Conservation (phyloP, 2,797 vertebrate species). For the Sylvilagus floridanus region DNA sequence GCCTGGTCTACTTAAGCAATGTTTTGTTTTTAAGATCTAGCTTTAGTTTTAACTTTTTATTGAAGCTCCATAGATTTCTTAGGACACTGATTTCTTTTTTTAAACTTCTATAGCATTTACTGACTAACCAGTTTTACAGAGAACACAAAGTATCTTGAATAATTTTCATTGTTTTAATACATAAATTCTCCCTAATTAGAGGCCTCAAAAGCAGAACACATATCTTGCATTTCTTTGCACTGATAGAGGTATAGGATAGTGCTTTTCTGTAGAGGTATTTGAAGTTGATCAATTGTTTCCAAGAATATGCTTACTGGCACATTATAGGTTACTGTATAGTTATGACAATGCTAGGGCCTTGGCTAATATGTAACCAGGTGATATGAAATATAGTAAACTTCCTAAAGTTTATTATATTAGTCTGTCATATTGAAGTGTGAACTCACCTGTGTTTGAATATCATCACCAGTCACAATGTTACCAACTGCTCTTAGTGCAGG, state of each 20-base stretch:
- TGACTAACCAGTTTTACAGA: background rate
- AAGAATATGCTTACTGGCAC: constrained; percentile 28
- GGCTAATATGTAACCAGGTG: background rate
- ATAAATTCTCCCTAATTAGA: constrained; percentile 14
- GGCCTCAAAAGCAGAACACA: background rate
- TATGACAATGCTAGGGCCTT: background rate
- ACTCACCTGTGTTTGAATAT: constrained; percentile 97
- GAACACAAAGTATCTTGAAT: background rate
- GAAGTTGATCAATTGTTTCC: constrained; percentile 16
- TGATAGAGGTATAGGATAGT: background rate
- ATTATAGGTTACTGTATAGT: constrained; percentile 4
- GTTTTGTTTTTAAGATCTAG: constrained; percentile 14
- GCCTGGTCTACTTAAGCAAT: background rate
- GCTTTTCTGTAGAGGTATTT: background rate
- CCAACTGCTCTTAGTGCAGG: constrained; percentile 97
- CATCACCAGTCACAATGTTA: constrained; percentile 98
- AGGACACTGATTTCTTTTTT: background rate
- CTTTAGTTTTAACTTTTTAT: background rate
- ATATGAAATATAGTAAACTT: constrained; percentile 41
- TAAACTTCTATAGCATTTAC: background rate
- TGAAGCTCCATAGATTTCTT: constrained; percentile 24
- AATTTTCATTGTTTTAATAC: constrained; percentile 51
- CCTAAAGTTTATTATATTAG: background rate
- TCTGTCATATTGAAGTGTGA: constrained; percentile 62
- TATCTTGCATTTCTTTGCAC: background rate